Base-by-base conservation (phyloP, 2,888 invertebrate genomes). In the Agonum fuliginosum region DNA sequence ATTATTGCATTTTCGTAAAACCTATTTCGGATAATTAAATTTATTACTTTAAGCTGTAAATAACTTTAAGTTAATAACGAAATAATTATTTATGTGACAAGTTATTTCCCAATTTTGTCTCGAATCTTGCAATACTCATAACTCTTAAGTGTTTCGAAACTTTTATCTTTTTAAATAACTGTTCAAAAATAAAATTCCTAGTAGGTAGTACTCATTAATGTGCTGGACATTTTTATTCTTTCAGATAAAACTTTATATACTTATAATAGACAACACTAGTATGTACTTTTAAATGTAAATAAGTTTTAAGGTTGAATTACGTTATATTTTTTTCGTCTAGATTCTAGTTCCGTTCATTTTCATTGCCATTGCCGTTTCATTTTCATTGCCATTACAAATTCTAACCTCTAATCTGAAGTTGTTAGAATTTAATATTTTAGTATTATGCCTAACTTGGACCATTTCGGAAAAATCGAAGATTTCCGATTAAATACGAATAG, bases 11-110 rank as follows among this genome's bases (percentile, higher is more conserved):
- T 46, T 46, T 46, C 14, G 14, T 62, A 62, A 62, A 62, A 27
- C 27, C 30, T 14, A 62, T 27, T 62, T 62, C 19, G 2, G 58
- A 20, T 30, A 62, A 62, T 62, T 62, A 62, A 62, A 62, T 62
- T 62, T 62, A 62, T 30, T 14, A 30, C 30, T 30, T 34, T 27
- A 30, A 19, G 17, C 58, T 62, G 58, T 62, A 30, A 62, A 46
- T 46, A 46, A 46, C 2, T 17, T 46, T 12, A 46, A 46, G 46
- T 46, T 46, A 14, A 46, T 46, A 46, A 46, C 58, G 58, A 62
- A 62, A 62, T 62, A 10, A 27, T 30, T 62, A 62, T 62, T 62
- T 62, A 62, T 62, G 58, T 62, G 48, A 70, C 70, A 48, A 30
- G 24, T 24, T 27, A 30, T 70, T 70, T 70, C 48, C 30, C 48